A percentile compares a stretch with the other conserved stretches of the same genome.
Evolutionary conservation across 2,888 invertebrate genomes (phyloP).

Genomic region (Diloba caeruleocephala): DNA sequence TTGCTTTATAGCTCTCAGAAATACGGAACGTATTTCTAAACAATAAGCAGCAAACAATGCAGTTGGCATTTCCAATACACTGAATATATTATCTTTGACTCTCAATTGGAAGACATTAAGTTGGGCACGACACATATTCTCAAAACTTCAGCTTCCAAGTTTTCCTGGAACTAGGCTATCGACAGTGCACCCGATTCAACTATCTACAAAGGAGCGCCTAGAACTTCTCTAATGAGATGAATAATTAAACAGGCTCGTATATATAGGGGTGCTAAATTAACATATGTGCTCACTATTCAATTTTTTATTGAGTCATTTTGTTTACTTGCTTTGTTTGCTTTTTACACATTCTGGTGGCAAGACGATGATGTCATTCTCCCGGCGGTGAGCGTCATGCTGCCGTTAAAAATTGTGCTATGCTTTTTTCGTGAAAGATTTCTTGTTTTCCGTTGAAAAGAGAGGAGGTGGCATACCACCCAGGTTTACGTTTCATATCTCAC

Average conservation of each 20-base stretch:
- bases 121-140: conserved; percentile 74
- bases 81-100: conserved; percentile 68
- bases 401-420: too few species aligned
- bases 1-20: neutral
- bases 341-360: too few species aligned
- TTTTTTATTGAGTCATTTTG: conserved; percentile 32
- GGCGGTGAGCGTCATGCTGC: too few species aligned
- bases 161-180: conserved; percentile 79
- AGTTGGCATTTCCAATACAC: conserved; percentile 49
- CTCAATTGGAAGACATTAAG: conserved; percentile 68
- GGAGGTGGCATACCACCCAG: too few species aligned
- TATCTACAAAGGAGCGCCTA: conserved; percentile 77
- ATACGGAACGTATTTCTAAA: conserved; percentile 19
- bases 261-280: conserved; percentile 55
- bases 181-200: conserved; percentile 72
- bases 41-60: conserved; percentile 52
- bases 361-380: too few species aligned
- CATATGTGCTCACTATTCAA: conserved; percentile 43
- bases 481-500: too few species aligned
- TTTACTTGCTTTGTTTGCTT: conserved; percentile 16
- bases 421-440: too few species aligned
- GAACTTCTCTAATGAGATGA: conserved; percentile 86
- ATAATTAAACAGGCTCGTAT: conserved; percentile 80
- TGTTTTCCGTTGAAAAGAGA: too few species aligned
- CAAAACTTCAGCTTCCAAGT: conserved; percentile 69